Base-by-base conservation (phyloP, 1,140 invertebrate species). In the Aphelenchoides avenae region DNA sequence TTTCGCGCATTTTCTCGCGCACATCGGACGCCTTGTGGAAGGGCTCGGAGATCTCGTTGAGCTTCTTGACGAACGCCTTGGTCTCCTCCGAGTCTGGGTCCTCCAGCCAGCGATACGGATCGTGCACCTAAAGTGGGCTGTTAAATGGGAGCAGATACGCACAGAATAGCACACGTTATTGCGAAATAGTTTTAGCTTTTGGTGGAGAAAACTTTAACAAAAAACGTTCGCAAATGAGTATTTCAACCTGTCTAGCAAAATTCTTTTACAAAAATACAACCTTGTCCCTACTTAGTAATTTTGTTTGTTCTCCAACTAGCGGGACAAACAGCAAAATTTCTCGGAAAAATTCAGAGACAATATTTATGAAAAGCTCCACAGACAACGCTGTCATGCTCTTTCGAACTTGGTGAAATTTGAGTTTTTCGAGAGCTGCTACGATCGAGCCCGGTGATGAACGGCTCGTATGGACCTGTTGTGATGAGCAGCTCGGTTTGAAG, bases 91-190 rank as follows among this genome's bases (percentile, higher is more conserved):
- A 83, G 76, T 97, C 89, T 0, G 92, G 91, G 81, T 97, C 87
- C 80, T 98, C 94, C 22, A 98, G 78, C 91, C 91, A 97, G 41
- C 91, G 85, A 78, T 97, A 98, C 0, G 91, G 89, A 81, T 98
- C 93, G 61, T 78, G 54, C 55, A 96, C 82, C 89, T 93, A 52
- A 52, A 66, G 78, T 60, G 60, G 20, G 66, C 46, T 53, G n/a
- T n/a, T n/a, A n/a, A n/a, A n/a, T n/a, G n/a, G n/a, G n/a, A n/a
- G n/a, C n/a, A n/a, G n/a, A n/a, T n/a, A 29, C 51, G 43, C 54
- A 48, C 42, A 13, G 11, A 36, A 64, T 33, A 63, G 20, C 4
- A 33, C 20, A 9, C 11, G 11, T n/a, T 20, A n/a, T 5, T 22
- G 13, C 20, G 5, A 15, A 6, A 61, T 20, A 13, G 22, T n/a